Percentiles rank a stretch among this genome's conserved stretches.
Conservation (phyloP, 2,888 invertebrate species). For the Schrankia costaestrigalis region DNA sequence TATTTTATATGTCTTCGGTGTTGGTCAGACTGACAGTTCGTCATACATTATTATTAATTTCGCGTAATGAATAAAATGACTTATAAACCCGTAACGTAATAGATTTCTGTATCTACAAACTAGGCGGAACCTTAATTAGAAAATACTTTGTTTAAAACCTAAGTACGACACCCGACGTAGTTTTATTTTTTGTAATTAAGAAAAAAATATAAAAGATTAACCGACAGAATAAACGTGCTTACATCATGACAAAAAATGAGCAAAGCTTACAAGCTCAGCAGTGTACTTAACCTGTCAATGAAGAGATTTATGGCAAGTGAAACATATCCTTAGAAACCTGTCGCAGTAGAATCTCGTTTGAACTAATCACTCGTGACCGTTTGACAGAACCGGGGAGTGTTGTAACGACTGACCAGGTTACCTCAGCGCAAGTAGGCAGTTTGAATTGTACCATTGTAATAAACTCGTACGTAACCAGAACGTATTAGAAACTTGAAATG, state of each 20-base stretch:
- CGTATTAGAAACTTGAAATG: slow-evolving; percentile 10
- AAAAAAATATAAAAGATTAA: too few relatives aligned
- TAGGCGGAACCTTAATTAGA: too few relatives aligned
- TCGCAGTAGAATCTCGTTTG: slow-evolving; percentile 1
- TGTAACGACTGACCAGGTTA: slow-evolving; percentile 2
- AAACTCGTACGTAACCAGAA: slow-evolving; percentile 11
- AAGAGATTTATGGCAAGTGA: slow-evolving; percentile 1
- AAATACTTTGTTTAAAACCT: too few relatives aligned
- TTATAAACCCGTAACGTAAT: too few relatives aligned
- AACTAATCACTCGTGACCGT: not conserved
- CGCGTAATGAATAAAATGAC: too few relatives aligned
- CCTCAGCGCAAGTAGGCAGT: slow-evolving; percentile 1
- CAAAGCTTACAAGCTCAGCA: not conserved
- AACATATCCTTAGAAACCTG: not conserved
- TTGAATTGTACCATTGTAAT: slow-evolving; percentile 16
- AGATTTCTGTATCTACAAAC: too few relatives aligned
- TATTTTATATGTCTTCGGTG: too few relatives aligned
- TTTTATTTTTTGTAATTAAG: too few relatives aligned
- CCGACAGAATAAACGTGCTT: too few relatives aligned
- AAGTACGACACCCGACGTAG: too few relatives aligned
- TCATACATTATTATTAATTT: too few relatives aligned
- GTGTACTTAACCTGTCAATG: not conserved
- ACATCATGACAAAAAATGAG: not conserved
- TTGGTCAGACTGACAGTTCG: too few relatives aligned
- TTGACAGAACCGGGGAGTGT: slow-evolving; percentile 1